These are phyloP conservation scores for Nicator chloris DNA, from an alignment of 2,113 vertebrate genomes.

Conservation along the genomic window DNA sequence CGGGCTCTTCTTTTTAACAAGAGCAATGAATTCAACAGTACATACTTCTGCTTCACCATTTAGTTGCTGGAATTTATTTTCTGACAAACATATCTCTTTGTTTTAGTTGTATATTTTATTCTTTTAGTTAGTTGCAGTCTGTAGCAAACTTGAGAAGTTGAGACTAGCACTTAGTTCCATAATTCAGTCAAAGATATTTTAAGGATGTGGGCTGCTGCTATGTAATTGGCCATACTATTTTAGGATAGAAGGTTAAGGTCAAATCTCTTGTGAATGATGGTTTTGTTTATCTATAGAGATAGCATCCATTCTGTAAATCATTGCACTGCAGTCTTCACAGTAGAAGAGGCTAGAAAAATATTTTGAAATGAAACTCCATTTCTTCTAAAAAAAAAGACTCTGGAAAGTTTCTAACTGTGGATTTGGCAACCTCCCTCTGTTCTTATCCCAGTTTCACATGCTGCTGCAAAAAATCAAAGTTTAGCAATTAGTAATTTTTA, in stretches of 20 bases:
- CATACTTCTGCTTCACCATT: not conserved
- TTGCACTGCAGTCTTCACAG: constrained; percentile 5
- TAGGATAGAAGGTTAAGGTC: constrained; percentile 45
- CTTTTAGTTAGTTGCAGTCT: not conserved
- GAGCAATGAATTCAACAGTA: not conserved
- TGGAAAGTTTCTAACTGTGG: constrained; percentile 17
- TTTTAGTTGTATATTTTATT: not conserved
- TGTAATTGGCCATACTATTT: constrained; percentile 39
- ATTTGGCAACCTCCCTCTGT: constrained; percentile 6
- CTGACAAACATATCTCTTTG: not conserved
- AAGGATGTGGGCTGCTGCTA: constrained; percentile 15
- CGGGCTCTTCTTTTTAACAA: not conserved
- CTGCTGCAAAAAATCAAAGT: not conserved
- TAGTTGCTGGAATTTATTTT: not conserved
- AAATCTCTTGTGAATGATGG: constrained; percentile 26
- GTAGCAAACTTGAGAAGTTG: not conserved
- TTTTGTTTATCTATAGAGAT: constrained; percentile 49
- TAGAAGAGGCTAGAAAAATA: constrained; percentile 33
- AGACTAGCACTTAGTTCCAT: not conserved
- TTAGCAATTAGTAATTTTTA: constrained; percentile 36
- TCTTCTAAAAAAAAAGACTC: not conserved
- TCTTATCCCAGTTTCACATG: not conserved
- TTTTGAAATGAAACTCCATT: not conserved
- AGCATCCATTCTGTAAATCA: constrained; percentile 29
- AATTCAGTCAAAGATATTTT: constrained; percentile 6